phyloP scores from a whole-genome alignment of 2,797 vertebrate genomes.

The Sphenopsis melanotis region DNA sequence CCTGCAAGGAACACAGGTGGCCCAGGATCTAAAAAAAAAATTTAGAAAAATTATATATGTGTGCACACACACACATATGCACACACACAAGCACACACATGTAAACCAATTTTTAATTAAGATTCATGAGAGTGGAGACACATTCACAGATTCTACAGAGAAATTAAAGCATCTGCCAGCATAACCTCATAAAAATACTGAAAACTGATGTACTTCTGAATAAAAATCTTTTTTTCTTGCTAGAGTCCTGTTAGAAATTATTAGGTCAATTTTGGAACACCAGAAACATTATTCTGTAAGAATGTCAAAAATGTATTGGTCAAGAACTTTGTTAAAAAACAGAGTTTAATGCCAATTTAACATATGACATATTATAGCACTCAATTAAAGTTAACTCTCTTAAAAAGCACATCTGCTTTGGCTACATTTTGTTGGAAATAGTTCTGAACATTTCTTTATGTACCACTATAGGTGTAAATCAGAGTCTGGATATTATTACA shows the following conservation, averaged over 20 bases:
- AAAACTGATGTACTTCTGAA: not conserved
- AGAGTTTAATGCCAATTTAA: constrained; percentile 31
- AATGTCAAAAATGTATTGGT: constrained; percentile 63
- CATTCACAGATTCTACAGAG: not conserved
- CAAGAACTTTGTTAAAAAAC: constrained; percentile 20
- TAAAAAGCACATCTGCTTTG: not conserved
- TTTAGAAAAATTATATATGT: not conserved
- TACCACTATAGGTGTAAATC: not conserved
- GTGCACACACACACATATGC: rapidly evolving
- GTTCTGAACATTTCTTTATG: not conserved
- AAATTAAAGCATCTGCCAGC: not conserved
- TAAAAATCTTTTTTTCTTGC: not conserved
- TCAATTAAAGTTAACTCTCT: not conserved
- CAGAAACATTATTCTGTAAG: constrained; percentile 58
- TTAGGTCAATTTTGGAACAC: constrained; percentile 39
- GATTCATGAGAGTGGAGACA: not conserved
- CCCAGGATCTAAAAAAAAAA: constrained; percentile 74
- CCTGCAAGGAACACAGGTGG: constrained; percentile 83
- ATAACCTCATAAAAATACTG: not conserved
- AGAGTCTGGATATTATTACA: not conserved
- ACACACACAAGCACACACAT: not conserved
- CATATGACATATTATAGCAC: not conserved
- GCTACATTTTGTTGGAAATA: not conserved
- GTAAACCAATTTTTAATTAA: not conserved
- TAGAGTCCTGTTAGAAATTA: constrained; percentile 4